These are phyloP conservation scores for Cyprinodon tularosa DNA, from an alignment of 2,113 vertebrate species.

Conservation along the genomic window DNA sequence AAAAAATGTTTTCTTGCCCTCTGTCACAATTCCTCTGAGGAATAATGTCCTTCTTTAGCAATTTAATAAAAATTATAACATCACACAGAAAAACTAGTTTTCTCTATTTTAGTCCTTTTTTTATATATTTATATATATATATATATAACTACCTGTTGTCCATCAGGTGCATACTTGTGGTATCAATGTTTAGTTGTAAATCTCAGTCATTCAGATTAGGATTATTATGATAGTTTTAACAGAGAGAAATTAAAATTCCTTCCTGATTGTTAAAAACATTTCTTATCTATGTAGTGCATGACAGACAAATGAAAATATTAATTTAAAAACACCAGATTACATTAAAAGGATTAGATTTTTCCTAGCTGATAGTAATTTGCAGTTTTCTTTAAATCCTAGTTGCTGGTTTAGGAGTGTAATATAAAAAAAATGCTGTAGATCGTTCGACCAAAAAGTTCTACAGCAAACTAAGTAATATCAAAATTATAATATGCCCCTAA, in stretches of 20 bases:
- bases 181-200: neutral
- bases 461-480: no score
- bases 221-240: neutral
- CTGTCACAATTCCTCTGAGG: neutral
- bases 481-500: no score
- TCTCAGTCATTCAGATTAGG: neutral
- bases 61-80: neutral
- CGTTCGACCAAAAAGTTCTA: neutral
- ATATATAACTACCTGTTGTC: neutral
- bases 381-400: neutral
- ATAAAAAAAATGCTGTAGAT: neutral
- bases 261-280: neutral
- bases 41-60: neutral
- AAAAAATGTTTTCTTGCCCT: slow-evolving; percentile 34
- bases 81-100: neutral
- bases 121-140: no score
- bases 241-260: neutral
- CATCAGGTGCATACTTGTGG: neutral
- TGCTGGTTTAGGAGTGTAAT: neutral
- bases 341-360: neutral
- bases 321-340: neutral
- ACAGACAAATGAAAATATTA: neutral
- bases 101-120: neutral
- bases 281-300: neutral
- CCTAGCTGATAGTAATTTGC: neutral